These are phyloP conservation scores for human (Homo sapiens) DNA, from an alignment of 2,113 vertebrate species.

Conservation along the genomic window GRCh38 chr1:72867001-72867500, in stretches of 20 bases:
- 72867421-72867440: background rate
- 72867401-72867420: background rate
- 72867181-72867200: background rate
- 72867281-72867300: background rate
- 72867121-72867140: background rate
- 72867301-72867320: background rate
- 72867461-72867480: background rate
- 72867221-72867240: background rate
- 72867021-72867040: background rate
- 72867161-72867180: background rate
- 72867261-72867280: background rate
- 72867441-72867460: background rate
- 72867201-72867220: background rate
- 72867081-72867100: background rate
- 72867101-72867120: background rate
- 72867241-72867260: fast-evolving
- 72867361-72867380: background rate
- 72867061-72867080: background rate
- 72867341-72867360: background rate
- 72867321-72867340: background rate
- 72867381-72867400: background rate
- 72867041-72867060: background rate
- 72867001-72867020: background rate
- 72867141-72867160: background rate
- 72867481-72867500: background rate